A percentile compares a stretch with the other conserved stretches of the same genome.
Conservation (phyloP, 30 jellyfish, hydroid and myxozoan species). For the Aurelia aurita complex sp. Pacific region DNA sequence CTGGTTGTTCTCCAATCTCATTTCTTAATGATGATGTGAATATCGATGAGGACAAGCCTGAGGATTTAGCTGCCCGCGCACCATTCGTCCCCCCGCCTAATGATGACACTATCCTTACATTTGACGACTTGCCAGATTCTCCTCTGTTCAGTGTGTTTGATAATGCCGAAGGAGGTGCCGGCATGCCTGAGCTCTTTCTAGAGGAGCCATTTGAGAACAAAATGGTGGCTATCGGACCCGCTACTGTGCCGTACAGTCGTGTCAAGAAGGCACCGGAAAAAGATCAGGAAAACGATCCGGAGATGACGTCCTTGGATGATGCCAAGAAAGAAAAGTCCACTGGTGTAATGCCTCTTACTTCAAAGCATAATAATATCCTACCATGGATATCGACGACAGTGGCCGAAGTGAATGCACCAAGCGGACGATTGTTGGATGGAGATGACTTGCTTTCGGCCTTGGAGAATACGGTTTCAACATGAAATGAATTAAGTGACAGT, state of each 20-base stretch:
- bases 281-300: too few species aligned
- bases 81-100: slow-evolving; percentile 96
- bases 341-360: not conserved
- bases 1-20: slow-evolving; percentile 48
- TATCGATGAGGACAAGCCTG: slow-evolving; percentile 38
- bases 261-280: slow-evolving; percentile 6
- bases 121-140: slow-evolving; percentile 71
- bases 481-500: not conserved
- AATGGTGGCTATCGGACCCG: slow-evolving; percentile 46
- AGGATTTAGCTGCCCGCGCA: slow-evolving; percentile 84
- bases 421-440: slow-evolving; percentile 72
- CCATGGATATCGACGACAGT: slow-evolving; percentile 74
- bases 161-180: slow-evolving; percentile 15
- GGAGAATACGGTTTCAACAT: slow-evolving; percentile 40
- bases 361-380: slow-evolving; percentile 32
- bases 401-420: slow-evolving; percentile 82
- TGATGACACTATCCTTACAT: slow-evolving; percentile 72
- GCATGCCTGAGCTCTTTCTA: slow-evolving; percentile 67
- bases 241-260: slow-evolving; percentile 41
- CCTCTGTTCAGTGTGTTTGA: slow-evolving; percentile 56
- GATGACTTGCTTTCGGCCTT: slow-evolving; percentile 69
- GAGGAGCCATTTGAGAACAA: slow-evolving; percentile 64
- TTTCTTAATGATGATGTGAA: slow-evolving; percentile 34
- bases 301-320: not conserved
- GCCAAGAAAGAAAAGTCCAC: not conserved